Base-by-base conservation (phyloP, 2,888 invertebrate genomes). In the Tetanocera ferruginea region DNA sequence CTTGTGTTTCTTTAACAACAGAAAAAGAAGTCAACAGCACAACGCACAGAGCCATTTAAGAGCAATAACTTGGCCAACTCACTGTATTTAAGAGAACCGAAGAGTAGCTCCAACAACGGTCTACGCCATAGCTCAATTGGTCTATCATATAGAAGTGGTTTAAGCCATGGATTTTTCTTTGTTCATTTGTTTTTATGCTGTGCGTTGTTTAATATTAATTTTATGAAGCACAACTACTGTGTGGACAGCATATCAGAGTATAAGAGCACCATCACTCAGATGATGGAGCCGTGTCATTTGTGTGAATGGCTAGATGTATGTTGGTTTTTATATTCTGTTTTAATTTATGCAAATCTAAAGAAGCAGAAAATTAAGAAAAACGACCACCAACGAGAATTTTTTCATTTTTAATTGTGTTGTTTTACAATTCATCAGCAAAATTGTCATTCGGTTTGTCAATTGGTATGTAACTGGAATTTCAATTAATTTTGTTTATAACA, bases 261-360 rank as follows among this genome's bases (percentile, higher is more conserved):
- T 25, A 14, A 11, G 11, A 34, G 25, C 25, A 60, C 25, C 49
- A 52, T 19, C 11, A 17, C 51, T 52, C 3, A 31, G 64, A 51
- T 74, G 67, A 67, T 37, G 67, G 43, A 67, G 67, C 14, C 67
- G 37, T 67, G 67, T 23, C 67, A 67, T 34, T 67, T 37, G 19
- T 37, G 37, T 37, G 67, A 67, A 37, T 37, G 23, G 60, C 57
- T 17, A 11, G 57, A 25, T 5, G 57, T 23, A 25, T 5, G 57
- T 23, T 23, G 60, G 17, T 28, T 28, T 60, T 28, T n/a, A n/a
- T n/a, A n/a, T n/a, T 28, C 11, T 60, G 25, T 28, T 28, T 25
- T 14, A 60, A 60, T 60, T 60, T 60, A 28, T 28, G 28, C 14
- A 43, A 37, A 60, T 25, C 5, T 19, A 69, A 25, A 9, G 11